Evolutionary conservation across 2,888 invertebrate species (phyloP).

Genomic region (Drosophila pegasa): DNA sequence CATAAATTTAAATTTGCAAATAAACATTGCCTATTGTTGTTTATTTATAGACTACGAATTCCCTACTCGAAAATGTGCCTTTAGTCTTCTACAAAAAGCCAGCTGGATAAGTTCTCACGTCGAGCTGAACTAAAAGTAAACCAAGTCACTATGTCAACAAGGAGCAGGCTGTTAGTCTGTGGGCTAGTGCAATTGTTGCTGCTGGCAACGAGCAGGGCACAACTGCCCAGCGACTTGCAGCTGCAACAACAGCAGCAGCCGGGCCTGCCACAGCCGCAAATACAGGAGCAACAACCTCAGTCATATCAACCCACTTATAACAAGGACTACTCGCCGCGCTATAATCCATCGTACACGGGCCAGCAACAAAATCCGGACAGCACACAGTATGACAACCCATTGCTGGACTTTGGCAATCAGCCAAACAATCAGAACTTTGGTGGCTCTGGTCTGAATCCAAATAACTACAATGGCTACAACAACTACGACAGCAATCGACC

Average conservation of each 20-base stretch:
- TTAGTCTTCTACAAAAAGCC: conserved; percentile 49
- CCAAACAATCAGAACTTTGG: conserved; percentile 49
- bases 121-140: conserved; percentile 33
- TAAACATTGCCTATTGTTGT: conserved; percentile 55
- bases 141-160: conserved; percentile 57
- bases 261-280: conserved; percentile 34
- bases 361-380: conserved; percentile 65
- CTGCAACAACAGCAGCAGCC: conserved; percentile 39
- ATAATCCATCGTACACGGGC: conserved; percentile 80
- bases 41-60: conserved; percentile 60
- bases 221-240: conserved; percentile 42
- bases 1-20: conserved; percentile 45
- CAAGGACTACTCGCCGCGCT: conserved; percentile 82
- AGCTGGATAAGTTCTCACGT: conserved; percentile 43
- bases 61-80: conserved; percentile 68
- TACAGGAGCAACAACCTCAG: conserved; percentile 52
- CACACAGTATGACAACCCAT: conserved; percentile 77
- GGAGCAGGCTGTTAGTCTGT: conserved; percentile 16
- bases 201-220: conserved; percentile 43
- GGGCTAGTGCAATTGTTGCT: conserved; percentile 36
- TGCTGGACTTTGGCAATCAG: conserved; percentile 70
- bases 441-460: conserved; percentile 39
- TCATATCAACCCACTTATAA: conserved; percentile 76
- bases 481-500: conserved; percentile 42
- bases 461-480: conserved; percentile 58